Conservation (phyloP, 2,797 vertebrate genomes). For the Danio choprae region DNA sequence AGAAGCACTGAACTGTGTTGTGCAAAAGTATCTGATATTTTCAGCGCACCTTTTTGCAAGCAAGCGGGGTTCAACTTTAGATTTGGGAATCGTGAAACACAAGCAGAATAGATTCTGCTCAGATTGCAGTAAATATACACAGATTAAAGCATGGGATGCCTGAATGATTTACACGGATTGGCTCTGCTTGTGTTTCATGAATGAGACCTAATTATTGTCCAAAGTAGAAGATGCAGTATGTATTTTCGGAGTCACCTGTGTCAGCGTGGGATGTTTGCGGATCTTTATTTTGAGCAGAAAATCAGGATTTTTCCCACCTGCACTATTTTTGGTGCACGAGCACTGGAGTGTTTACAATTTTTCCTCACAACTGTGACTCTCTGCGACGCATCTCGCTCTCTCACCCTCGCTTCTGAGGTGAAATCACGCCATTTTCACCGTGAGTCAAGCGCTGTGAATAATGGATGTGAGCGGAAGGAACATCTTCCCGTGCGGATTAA, state of each 20-base stretch:
- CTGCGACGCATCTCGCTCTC: constrained; percentile 1
- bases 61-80: not conserved
- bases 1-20: constrained; percentile 10
- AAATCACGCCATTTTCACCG: constrained; percentile 54
- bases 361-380: constrained; percentile 48
- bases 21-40: constrained; percentile 27
- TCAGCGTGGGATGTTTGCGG: constrained; percentile 6
- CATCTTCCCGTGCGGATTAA: constrained; percentile 70
- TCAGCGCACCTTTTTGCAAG: not conserved
- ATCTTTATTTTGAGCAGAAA: constrained; percentile 22
- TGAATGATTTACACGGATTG: not conserved
- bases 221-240: not conserved
- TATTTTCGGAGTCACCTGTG: constrained; percentile 24
- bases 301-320: constrained; percentile 38
- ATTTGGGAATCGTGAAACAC: not conserved
- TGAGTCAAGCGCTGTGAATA: constrained; percentile 74
- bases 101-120: not conserved
- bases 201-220: not conserved
- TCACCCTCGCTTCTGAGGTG: not conserved
- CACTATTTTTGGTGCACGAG: constrained; percentile 52
- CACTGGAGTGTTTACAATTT: constrained; percentile 47
- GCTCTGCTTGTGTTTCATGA: not conserved
- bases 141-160: not conserved
- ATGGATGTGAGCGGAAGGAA: constrained; percentile 71
- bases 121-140: not conserved